Base-by-base conservation (phyloP, 92 coral and sea anemone genomes). In the Umimayanthus chanpuru region DNA sequence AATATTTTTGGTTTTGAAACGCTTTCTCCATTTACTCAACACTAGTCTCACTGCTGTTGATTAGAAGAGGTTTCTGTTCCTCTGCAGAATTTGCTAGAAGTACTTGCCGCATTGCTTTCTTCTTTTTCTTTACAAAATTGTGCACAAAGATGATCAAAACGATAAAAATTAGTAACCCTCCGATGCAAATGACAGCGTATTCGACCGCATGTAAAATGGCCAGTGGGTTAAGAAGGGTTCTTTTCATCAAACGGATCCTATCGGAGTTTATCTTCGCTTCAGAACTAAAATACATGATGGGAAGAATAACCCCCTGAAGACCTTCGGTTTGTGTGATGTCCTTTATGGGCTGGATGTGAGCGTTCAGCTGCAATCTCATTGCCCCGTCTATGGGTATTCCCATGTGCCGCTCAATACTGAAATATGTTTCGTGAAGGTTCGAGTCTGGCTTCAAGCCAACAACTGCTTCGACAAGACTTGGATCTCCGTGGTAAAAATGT, bases 401-500 rank as follows among this genome's bases (percentile, higher is more conserved):
- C 15, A 91, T 87, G 84, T 82, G 81, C 6, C 95, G 95, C 76
- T 92, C 96, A 21, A 95, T 77, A 50, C 93, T 89, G 55, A 95
- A 71, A 40, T 4, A 93, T 3, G 94, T 76, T 32, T 91, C 96
- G 85, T 96, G 97, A 81, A 90, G 81, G 32, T 91, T 91, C 67
- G 88, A 79, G 40, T 90, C 81, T 74, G 98, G 98, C 41, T 77
- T 25, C 20, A 96, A 74, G 4, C 98, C 98, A 78, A 65, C 64
- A 8, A 94, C 93, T n/a, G 81, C 89, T 21, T 87, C 86, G 36
- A 92, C 89, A 77, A 96, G 91, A n/a, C 67, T 47, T 9, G 90
- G 89, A 74, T 94, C 98, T 21, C 98, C 98, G 29, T 91, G 93
- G 82, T 93, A 92, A 85, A 96, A 96, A 77, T 96, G 98, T 12